Evolutionary conservation across 2,113 vertebrate genomes (phyloP), one percentile per base, ranked within the genome.

Genomic region (Tamias sibiricus): DNA sequence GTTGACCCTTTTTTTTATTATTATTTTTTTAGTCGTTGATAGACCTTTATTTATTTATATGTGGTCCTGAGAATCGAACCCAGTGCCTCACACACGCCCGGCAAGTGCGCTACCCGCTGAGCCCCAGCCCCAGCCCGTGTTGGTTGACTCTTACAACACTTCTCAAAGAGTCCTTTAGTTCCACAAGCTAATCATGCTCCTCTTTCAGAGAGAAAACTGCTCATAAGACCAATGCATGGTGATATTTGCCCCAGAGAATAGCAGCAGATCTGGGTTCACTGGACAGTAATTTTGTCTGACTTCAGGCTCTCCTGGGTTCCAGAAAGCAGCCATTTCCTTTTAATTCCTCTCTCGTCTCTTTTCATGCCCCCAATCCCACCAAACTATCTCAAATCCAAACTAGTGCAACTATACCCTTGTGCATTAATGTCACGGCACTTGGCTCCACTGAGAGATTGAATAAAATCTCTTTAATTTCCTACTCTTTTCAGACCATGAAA

Each of bases 81-180:
- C n/a, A n/a, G n/a, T n/a, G n/a, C n/a, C n/a, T n/a, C n/a, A n/a
- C n/a, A n/a, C n/a, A n/a, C n/a, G n/a, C n/a, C n/a, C n/a, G n/a
- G n/a, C n/a, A n/a, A n/a, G n/a, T n/a, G n/a, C n/a, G n/a, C n/a
- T n/a, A n/a, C n/a, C n/a, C n/a, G n/a, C n/a, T n/a, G n/a, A n/a
- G n/a, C n/a, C n/a, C n/a, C n/a, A n/a, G n/a, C n/a, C n/a, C n/a
- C n/a, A n/a, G n/a, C n/a, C n/a, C n/a, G n/a, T n/a, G n/a, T 79
- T 66, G 40, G 64, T 22, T 40, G 9, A 69, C 69, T 79, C 59
- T 57, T 71, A 42, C 10, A 71, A 87, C 13, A 44, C 26, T 44
- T 57, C 19, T 92, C 92, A 28, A 90, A 95, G 76, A 81, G 26
- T 59, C 59, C 32, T 91, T 80, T 59, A 77, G 79, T 37, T 88